These are phyloP conservation scores for Tragopan temminckii DNA, from an alignment of 2,797 vertebrate species.

Conservation along the genomic window DNA sequence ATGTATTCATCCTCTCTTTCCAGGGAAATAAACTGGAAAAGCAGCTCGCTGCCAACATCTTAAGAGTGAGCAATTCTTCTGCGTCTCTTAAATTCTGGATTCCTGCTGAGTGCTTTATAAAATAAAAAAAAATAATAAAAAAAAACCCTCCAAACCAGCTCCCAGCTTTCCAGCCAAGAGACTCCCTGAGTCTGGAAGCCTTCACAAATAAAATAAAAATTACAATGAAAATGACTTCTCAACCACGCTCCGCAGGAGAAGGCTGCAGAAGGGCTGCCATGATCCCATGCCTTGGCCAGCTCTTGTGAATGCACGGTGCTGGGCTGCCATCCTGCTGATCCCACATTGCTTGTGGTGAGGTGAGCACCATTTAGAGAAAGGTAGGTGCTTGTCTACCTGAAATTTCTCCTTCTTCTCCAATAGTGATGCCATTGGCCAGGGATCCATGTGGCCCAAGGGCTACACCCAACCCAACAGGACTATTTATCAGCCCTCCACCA, in stretches of 20 bases:
- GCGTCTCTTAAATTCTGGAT: constrained; percentile 36
- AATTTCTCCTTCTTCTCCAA: neutral
- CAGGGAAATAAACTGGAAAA: constrained; percentile 47
- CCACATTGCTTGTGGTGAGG: neutral
- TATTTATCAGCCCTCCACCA: neutral
- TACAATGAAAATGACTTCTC: neutral
- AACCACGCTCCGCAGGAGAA: neutral
- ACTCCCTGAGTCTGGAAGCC: neutral
- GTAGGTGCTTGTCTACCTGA: neutral
- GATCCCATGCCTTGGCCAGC: fast-evolving
- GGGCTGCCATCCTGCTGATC: neutral
- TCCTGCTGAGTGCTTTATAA: constrained; percentile 27
- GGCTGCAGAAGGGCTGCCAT: neutral
- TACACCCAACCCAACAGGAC: fast-evolving
- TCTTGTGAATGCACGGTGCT: fast-evolving
- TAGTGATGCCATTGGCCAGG: neutral
- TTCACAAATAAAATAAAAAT: neutral
- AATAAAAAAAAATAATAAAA: neutral
- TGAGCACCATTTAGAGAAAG: neutral
- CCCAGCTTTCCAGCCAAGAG: neutral
- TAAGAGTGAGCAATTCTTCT: constrained; percentile 34
- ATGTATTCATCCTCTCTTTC: constrained; percentile 2
- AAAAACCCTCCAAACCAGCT: neutral
- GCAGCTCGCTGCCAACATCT: neutral
- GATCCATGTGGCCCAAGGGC: neutral